Conservation (phyloP, 2,113 vertebrate species). For the Chlamydotis undulata region DNA sequence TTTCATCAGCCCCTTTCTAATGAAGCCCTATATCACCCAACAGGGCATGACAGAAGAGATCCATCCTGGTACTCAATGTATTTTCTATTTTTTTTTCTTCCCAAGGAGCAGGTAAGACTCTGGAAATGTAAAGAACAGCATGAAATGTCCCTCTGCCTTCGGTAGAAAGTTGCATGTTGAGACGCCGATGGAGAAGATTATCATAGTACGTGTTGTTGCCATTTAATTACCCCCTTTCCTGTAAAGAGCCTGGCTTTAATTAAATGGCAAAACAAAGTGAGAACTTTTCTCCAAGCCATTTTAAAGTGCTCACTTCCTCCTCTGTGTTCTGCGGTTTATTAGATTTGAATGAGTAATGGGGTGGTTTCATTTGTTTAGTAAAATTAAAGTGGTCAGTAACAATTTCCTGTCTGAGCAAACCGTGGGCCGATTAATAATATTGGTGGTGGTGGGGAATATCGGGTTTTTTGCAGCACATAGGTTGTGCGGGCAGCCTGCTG, state of each 20-base stretch:
- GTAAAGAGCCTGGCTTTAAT: constrained; percentile 63
- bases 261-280: constrained; percentile 59
- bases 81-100: neutral
- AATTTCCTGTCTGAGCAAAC: constrained; percentile 63
- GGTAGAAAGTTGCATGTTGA: neutral
- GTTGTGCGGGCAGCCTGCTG: neutral
- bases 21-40: rapidly evolving
- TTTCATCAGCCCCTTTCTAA: neutral
- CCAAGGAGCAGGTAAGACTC: neutral
- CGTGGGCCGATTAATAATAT: constrained; percentile 34
- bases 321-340: constrained; percentile 59
- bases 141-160: neutral
- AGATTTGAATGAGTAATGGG: constrained; percentile 69
- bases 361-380: constrained; percentile 67
- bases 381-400: constrained; percentile 64
- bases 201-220: neutral
- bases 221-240: constrained; percentile 57
- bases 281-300: constrained; percentile 57
- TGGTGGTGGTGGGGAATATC: neutral
- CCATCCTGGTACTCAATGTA: neutral
- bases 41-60: neutral
- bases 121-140: neutral
- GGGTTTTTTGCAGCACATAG: neutral
- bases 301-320: constrained; percentile 58
- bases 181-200: neutral